phyloP scores from a whole-genome alignment of 2,113 vertebrate genomes.

The Myiopsitta monachus region DNA sequence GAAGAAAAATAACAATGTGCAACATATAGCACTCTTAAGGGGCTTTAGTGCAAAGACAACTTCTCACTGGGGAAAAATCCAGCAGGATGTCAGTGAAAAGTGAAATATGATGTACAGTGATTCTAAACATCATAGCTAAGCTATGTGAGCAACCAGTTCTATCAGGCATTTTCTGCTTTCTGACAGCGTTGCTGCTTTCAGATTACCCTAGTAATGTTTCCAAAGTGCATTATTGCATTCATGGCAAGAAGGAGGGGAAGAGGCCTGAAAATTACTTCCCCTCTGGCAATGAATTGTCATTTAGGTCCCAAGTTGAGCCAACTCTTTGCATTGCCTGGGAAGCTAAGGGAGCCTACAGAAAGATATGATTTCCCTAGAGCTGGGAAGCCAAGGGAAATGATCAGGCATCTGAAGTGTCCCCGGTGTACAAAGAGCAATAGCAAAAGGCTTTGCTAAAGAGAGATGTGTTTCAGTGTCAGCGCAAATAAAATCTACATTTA shows the following conservation, averaged over 20 bases:
- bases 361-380: conserved; percentile 54
- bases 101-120: conserved; percentile 8
- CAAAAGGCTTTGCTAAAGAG: conserved; percentile 38
- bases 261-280: conserved; percentile 55
- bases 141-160: neutral
- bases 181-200: conserved; percentile 38
- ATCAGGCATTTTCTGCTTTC: conserved; percentile 34
- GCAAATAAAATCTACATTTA: conserved; percentile 49
- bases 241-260: conserved; percentile 33
- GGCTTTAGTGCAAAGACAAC: neutral
- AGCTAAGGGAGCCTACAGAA: conserved; percentile 49
- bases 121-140: conserved; percentile 11
- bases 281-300: conserved; percentile 40
- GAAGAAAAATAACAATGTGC: neutral
- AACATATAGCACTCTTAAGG: neutral
- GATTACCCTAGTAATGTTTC: conserved; percentile 45
- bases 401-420: conserved; percentile 29
- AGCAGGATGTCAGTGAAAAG: conserved; percentile 9
- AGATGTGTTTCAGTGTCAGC: neutral
- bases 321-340: conserved; percentile 21
- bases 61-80: conserved; percentile 4
- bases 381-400: conserved; percentile 31
- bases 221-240: conserved; percentile 40
- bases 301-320: conserved; percentile 26
- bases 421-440: conserved; percentile 42